Base-by-base conservation (phyloP, 2,888 invertebrate genomes). In the Hesperia comma region DNA sequence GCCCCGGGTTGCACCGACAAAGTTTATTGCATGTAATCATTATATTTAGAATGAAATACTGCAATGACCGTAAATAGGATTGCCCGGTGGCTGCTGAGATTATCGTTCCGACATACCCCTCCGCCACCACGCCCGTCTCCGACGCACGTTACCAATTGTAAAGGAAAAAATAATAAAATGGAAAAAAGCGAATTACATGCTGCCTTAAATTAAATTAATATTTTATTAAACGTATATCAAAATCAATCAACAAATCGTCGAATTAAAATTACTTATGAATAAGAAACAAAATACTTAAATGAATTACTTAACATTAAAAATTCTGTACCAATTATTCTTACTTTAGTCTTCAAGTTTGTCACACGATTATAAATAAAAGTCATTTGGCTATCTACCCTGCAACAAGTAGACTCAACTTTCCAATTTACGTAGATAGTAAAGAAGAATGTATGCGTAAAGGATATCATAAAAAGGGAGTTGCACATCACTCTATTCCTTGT, bases 161-260 rank as follows among this genome's bases (percentile, higher is more conserved):
- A 74, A 82, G 84, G 83, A 84, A 74, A 80, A 86, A 85, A 85
- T 79, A 72, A 73, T 69, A 69, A 83, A 83, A 85, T 78, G 77
- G 82, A 85, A 78, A 83, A 73, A 90, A 90, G 90, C 90, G 76
- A 75, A 75, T 79, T 68, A 77, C 91, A 91, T 91, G 91, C 91
- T 82, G 88, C 86, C 80, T 82, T 79, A 81, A 85, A 82, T 78
- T 26, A 83, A 83, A 80, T 75, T 32, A 67, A 64, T 69, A 61
- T 40, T 56, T 21, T 26, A 54, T 61, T 63, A 41, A 56, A 63
- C 21, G 49, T 60, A 63, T 56, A 55, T 46, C 17, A 15, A 58
- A 69, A 54, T 60, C 33, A 66, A 54, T 43, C 43, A 58, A 66
- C 32, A 54, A 60, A 54, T 60, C 33, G 41, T 64, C n/a, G 58